Evolutionary conservation across 2,797 vertebrate genomes (phyloP), one percentile per base, ranked within the genome.

Genomic region (Sebastiscus tertius): DNA sequence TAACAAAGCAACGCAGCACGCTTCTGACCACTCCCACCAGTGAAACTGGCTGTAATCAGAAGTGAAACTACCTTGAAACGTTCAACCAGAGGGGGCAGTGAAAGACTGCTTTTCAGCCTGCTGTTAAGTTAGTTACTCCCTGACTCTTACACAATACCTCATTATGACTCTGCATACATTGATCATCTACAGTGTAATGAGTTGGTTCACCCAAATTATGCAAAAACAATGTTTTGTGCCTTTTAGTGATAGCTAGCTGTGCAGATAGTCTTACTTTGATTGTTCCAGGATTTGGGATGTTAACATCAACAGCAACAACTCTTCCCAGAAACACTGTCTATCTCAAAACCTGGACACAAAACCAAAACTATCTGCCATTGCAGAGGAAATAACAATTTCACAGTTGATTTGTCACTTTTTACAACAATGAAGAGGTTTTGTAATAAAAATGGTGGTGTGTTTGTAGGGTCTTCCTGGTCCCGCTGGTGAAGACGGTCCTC

Each of bases 401-500:
- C 18, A 12, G 39, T 36, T 33, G 22, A 2, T 49, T 33, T 72
- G 26, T 46, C 20, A 64, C 18, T 58, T 46, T 76, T 58, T 74
- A 33, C 20, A 26, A 12, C 9, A 54, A 10, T 71, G 12, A 59
- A 67, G 20, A 52, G 1, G 2, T 61, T 27, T 10, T 80, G 11
- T 72, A 68, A 11, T 80, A 59, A 70, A 59, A 68, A 66, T 49
- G 24, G 18, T 84, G 2, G 26, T 86, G 33, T 93, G 18, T 88
- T 85, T 74, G 6, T 58, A 99, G 98, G 98, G 98, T 89, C 92
- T 92, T 82, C 95, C 96, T 64, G 98, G 98, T 89, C 94, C 95
- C 77, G 77, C 95, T 63, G 98, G 98, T 80, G 98, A 99, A 96
- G 98, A 99, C 0, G 98, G 98, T 55, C 79, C 94, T 86, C 98